Conservation (phyloP, 2,797 vertebrate species). For the Monodelphis domestica region DNA sequence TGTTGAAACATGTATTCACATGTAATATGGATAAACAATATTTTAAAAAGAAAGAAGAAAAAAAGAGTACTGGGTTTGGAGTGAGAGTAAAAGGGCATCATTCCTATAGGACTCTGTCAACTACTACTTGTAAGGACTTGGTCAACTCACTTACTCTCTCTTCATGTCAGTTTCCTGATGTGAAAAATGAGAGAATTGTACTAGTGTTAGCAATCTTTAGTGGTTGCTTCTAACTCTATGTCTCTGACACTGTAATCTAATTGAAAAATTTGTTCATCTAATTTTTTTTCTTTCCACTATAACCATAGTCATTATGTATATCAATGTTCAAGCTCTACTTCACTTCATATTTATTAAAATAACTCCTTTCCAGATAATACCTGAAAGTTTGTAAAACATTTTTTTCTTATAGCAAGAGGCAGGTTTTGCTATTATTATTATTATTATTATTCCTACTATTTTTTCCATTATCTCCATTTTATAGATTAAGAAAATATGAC, state of each 20-base stretch:
- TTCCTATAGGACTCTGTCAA: neutral
- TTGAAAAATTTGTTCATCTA: neutral
- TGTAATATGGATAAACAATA: too few species aligned
- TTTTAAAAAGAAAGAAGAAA: too few species aligned
- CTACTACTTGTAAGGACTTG: neutral
- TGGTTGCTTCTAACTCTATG: neutral
- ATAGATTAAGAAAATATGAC: neutral
- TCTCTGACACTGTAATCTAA: neutral
- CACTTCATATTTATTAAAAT: neutral
- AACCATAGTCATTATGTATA: neutral
- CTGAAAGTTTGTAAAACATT: neutral
- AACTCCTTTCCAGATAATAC: neutral
- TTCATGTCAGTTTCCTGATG: neutral
- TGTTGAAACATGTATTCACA: too few species aligned
- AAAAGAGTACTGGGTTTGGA: neutral
- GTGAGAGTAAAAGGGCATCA: neutral
- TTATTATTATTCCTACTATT: neutral
- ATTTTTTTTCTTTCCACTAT: neutral
- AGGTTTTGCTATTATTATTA: neutral
- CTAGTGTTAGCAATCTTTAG: neutral
- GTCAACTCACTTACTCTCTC: neutral
- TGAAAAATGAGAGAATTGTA: neutral
- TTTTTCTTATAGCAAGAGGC: neutral
- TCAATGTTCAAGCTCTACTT: neutral
- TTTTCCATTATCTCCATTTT: neutral